Evolutionary conservation across 2,888 invertebrate species (phyloP).

Genomic region (Opisthograptis luteolata): DNA sequence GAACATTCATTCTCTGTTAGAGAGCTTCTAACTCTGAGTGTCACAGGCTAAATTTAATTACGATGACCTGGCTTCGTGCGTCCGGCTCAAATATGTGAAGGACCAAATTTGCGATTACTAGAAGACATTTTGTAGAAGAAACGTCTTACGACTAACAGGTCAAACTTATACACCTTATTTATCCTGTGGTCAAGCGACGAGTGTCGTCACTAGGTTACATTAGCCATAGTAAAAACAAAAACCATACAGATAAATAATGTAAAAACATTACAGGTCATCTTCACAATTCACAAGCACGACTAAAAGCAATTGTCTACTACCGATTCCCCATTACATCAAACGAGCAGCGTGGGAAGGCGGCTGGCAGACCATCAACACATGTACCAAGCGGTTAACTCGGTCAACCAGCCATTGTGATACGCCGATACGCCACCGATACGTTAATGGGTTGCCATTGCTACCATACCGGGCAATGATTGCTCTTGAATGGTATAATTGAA

Average conservation of each 20-base stretch:
- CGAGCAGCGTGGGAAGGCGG: conserved; percentile 21
- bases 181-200: too few relatives aligned
- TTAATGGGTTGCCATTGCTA: conserved; percentile 15
- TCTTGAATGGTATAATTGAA: conserved; percentile 11
- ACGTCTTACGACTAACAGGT: too few relatives aligned
- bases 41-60: too few relatives aligned
- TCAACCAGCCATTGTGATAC: conserved; percentile 17
- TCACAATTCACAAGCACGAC: conserved; percentile 1
- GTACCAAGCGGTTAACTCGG: conserved; percentile 16
- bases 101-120: too few relatives aligned
- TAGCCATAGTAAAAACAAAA: too few relatives aligned
- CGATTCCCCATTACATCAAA: conserved; percentile 20
- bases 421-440: conserved; percentile 9
- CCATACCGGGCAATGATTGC: conserved; percentile 28
- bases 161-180: too few relatives aligned
- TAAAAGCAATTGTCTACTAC: conserved; percentile 15
- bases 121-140: too few relatives aligned
- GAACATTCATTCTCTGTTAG: too few relatives aligned
- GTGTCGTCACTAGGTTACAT: too few relatives aligned
- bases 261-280: conserved; percentile 8
- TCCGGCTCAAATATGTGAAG: too few relatives aligned
- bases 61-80: too few relatives aligned
- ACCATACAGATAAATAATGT: not conserved
- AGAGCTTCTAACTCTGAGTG: too few relatives aligned
- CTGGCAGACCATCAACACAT: conserved; percentile 11